These are phyloP conservation scores for Euproctis similis DNA, from an alignment of 2,888 invertebrate genomes.

Conservation along the genomic window DNA sequence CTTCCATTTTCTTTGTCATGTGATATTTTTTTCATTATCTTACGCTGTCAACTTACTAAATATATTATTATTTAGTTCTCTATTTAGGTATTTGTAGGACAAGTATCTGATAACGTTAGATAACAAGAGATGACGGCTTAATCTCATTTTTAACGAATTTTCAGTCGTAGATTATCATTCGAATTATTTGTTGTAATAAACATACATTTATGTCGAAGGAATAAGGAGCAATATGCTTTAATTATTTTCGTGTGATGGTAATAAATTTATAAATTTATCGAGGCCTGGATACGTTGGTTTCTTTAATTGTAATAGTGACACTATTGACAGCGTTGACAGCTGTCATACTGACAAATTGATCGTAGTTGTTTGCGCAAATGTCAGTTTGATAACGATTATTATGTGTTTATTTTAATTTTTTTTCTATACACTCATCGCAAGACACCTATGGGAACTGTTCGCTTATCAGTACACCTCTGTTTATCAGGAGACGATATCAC, in stretches of 20 bases:
- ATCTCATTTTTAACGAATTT: slow-evolving; percentile 69
- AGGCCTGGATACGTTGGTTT: slow-evolving; percentile 57
- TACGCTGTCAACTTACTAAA: slow-evolving; percentile 52
- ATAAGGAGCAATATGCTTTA: slow-evolving; percentile 38
- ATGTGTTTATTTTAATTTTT: slow-evolving; percentile 59
- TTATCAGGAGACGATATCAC: slow-evolving; percentile 21
- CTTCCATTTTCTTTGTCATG: slow-evolving; percentile 37
- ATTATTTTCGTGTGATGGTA: slow-evolving; percentile 18
- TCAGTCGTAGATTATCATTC: slow-evolving; percentile 49
- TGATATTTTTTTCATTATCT: slow-evolving; percentile 49
- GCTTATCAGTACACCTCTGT: slow-evolving; percentile 31
- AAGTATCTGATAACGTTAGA: slow-evolving; percentile 59
- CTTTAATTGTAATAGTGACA: slow-evolving; percentile 73
- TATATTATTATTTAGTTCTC: slow-evolving; percentile 49
- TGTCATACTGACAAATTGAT: slow-evolving; percentile 72
- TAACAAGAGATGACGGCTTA: slow-evolving; percentile 71
- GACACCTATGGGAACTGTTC: slow-evolving; percentile 45
- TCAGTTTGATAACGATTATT: slow-evolving; percentile 64
- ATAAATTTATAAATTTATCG: slow-evolving; percentile 44
- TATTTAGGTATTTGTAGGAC: slow-evolving; percentile 49
- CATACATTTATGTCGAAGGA: slow-evolving; percentile 20
- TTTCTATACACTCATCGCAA: slow-evolving; percentile 26
- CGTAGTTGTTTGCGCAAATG: slow-evolving; percentile 69
- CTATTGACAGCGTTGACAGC: slow-evolving; percentile 63
- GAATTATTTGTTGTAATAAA: slow-evolving; percentile 24